Percentiles rank a stretch among this genome's conserved stretches.
These are phyloP conservation scores for Anthopleura xanthogrammica DNA, from an alignment of 92 coral and sea anemone genomes.

Conservation along the genomic window DNA sequence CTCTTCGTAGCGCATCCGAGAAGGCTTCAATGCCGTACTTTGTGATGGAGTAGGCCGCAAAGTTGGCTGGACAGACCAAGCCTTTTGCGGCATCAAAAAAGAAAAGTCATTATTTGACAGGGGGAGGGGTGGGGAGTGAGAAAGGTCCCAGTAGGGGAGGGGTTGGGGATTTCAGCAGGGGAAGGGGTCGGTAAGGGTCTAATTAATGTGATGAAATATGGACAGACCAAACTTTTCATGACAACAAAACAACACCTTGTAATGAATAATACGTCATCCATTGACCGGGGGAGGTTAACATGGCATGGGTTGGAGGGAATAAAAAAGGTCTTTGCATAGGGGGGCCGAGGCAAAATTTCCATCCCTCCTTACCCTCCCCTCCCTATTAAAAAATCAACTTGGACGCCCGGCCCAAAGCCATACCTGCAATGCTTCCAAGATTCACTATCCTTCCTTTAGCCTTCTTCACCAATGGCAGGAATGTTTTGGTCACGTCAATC, in stretches of 20 bases:
- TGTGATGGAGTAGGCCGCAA: slow-evolving; percentile 43
- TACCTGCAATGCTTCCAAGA: slow-evolving; percentile 44
- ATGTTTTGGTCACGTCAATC: slow-evolving; percentile 50
- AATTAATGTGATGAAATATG: slow-evolving; percentile 31
- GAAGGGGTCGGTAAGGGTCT: too few relatives aligned
- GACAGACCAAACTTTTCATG: slow-evolving; percentile 6
- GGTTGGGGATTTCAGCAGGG: too few relatives aligned
- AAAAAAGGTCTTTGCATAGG: too few relatives aligned
- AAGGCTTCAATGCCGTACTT: slow-evolving; percentile 82
- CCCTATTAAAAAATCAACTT: background rate
- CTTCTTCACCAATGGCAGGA: slow-evolving; percentile 45
- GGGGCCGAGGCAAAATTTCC: background rate
- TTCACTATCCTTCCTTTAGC: slow-evolving; percentile 41
- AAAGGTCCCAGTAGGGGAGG: too few relatives aligned
- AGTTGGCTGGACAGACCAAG: background rate
- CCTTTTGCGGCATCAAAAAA: background rate
- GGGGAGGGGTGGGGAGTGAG: too few relatives aligned
- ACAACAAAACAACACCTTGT: background rate
- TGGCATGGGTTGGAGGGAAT: too few relatives aligned
- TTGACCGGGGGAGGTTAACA: background rate
- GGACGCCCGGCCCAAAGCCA: background rate
- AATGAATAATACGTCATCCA: too few relatives aligned
- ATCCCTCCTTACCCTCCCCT: background rate
- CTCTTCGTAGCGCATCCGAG: slow-evolving; percentile 70
- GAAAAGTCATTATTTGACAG: too few relatives aligned